These are phyloP conservation scores for Moxostoma hubbsi DNA, from an alignment of 2,797 vertebrate genomes.

Conservation along the genomic window DNA sequence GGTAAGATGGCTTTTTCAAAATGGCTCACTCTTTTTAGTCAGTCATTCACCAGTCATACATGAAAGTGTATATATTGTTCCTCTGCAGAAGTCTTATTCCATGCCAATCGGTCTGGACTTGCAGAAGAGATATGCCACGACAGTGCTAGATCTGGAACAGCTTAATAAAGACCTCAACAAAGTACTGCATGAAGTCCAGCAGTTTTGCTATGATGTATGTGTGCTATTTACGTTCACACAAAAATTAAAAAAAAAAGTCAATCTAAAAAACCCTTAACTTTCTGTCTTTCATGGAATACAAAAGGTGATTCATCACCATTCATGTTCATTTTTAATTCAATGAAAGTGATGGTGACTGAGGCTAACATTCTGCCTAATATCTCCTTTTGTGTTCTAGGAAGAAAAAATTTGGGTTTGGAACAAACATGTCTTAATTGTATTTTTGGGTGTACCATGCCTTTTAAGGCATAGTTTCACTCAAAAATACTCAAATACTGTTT, in stretches of 20 bases:
- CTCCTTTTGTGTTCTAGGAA: too few relatives aligned
- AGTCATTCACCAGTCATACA: not conserved
- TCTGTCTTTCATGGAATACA: not conserved
- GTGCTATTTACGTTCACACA: conserved; percentile 14
- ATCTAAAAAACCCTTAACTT: too few relatives aligned
- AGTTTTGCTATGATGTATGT: conserved; percentile 93
- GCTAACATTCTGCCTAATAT: too few relatives aligned
- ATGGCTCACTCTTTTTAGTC: not conserved
- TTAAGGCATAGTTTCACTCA: too few relatives aligned
- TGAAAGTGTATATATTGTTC: conserved; percentile 20
- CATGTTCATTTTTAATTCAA: too few relatives aligned
- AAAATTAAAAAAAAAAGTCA: too few relatives aligned
- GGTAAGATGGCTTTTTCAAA: conserved; percentile 75
- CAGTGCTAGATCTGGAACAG: conserved; percentile 94
- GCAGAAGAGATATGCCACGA: conserved; percentile 94
- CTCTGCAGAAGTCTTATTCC: conserved; percentile 92
- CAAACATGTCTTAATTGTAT: too few relatives aligned
- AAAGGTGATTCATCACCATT: too few relatives aligned
- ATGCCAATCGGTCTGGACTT: conserved; percentile 92
- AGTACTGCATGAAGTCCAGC: conserved; percentile 95
- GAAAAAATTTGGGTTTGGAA: too few relatives aligned
- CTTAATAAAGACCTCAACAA: conserved; percentile 98
- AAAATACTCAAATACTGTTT: too few relatives aligned
- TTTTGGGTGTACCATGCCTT: too few relatives aligned
- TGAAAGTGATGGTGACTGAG: too few relatives aligned